These are phyloP conservation scores for Xiphophorus birchmanni DNA, from an alignment of 2,797 vertebrate genomes.

Conservation along the genomic window DNA sequence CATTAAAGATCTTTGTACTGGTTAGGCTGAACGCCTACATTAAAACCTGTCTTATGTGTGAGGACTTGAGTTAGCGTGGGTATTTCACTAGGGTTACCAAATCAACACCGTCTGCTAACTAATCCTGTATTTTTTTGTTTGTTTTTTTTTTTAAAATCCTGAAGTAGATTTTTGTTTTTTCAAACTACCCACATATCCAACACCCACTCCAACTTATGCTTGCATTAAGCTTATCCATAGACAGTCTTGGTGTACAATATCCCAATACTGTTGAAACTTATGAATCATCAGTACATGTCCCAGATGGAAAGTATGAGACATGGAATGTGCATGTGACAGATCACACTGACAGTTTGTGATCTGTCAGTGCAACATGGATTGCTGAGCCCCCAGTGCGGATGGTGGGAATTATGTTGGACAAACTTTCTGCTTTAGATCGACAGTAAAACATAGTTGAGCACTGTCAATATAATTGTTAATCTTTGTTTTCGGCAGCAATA, in stretches of 20 bases:
- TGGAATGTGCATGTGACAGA: too few species aligned
- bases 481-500: constrained; percentile 39
- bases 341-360: not conserved
- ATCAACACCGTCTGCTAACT: constrained; percentile 24
- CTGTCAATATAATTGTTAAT: constrained; percentile 38
- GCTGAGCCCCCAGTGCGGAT: not conserved
- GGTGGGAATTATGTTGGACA: constrained; percentile 16
- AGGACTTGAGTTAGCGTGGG: constrained; percentile 41
- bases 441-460: constrained; percentile 45
- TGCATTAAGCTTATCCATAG: not conserved
- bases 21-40: constrained; percentile 39
- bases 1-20: constrained; percentile 34
- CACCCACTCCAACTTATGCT: constrained; percentile 26
- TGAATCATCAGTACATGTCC: constrained; percentile 1
- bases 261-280: constrained; percentile 6
- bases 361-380: not conserved
- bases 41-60: constrained; percentile 36
- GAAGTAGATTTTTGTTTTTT: constrained; percentile 4
- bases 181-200: constrained; percentile 20
- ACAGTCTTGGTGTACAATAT: not conserved
- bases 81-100: constrained; percentile 41
- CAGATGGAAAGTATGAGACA: not conserved
- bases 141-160: not conserved
- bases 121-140: constrained; percentile 7
- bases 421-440: constrained; percentile 29